Conservation (phyloP, 1,140 invertebrate genomes). For the Brachystomella parvula region DNA sequence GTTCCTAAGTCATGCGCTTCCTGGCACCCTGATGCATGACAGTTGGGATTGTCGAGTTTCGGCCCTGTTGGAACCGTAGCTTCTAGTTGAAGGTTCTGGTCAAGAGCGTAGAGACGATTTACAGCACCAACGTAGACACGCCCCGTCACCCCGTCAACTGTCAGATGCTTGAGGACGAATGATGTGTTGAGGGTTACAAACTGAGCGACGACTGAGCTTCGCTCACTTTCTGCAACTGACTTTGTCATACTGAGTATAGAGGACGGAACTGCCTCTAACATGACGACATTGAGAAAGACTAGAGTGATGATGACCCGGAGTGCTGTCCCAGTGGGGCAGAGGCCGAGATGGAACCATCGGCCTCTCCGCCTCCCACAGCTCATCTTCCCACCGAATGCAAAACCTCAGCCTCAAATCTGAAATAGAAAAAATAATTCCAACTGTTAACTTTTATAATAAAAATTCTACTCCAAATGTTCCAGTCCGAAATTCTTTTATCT, state of each 20-base stretch:
- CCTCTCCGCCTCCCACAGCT: background rate
- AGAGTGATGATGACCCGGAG: constrained; percentile 5
- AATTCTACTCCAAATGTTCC: no score
- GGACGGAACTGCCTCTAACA: background rate
- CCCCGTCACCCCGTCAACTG: constrained; percentile 52
- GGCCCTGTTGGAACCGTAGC: constrained; percentile 63
- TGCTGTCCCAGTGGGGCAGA: background rate
- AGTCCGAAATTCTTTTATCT: no score
- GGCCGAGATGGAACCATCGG: background rate
- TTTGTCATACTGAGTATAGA: background rate
- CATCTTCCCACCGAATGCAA: background rate
- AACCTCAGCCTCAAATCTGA: background rate
- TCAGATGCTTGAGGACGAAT: constrained; percentile 50
- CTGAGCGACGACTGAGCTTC: constrained; percentile 35
- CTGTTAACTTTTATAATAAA: no score
- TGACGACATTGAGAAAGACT: background rate
- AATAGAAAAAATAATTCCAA: background rate
- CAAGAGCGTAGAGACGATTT: constrained; percentile 74
- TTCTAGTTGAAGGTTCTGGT: constrained; percentile 60
- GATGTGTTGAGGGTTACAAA: constrained; percentile 43
- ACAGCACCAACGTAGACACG: constrained; percentile 69
- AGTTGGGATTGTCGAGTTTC: constrained; percentile 72
- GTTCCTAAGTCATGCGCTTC: constrained; percentile 39
- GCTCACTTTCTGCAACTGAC: background rate
- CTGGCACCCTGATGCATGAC: constrained; percentile 71